Percentiles rank a stretch among this genome's conserved stretches.
Conservation (phyloP, 2,113 vertebrate genomes). For the Aegotheles bennettii region DNA sequence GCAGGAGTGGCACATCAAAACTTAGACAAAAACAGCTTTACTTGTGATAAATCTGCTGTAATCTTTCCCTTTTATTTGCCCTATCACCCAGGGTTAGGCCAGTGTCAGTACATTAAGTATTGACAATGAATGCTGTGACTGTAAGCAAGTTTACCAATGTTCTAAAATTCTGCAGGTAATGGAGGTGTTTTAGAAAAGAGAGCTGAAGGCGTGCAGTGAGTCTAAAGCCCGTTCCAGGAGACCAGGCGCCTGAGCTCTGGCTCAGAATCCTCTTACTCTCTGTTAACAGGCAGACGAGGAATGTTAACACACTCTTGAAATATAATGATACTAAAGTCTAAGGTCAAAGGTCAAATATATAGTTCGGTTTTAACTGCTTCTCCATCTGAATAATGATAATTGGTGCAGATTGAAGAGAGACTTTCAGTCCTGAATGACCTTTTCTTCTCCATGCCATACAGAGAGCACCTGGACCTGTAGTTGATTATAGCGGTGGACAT, state of each 20-base stretch:
- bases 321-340: not conserved
- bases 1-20: not conserved
- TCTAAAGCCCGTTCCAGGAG: not conserved
- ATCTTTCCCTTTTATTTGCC: not conserved
- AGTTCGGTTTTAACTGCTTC: not conserved
- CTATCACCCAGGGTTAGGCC: not conserved
- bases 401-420: not conserved
- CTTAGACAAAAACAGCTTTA: not conserved
- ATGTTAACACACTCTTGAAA: not conserved
- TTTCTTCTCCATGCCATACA: not conserved
- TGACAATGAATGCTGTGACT: not conserved
- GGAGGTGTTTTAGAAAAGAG: not conserved
- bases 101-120: not conserved
- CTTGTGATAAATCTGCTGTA: not conserved
- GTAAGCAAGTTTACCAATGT: not conserved
- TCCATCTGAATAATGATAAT: not conserved
- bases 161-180: not conserved
- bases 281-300: not conserved
- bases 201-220: not conserved
- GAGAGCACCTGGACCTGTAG: not conserved
- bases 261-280: not conserved
- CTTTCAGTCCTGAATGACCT: not conserved
- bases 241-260: not conserved
- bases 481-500: not conserved
- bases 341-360: not conserved